These are phyloP conservation scores for Cloeon dipterum DNA, from an alignment of 2,888 invertebrate genomes.

Conservation along the genomic window DNA sequence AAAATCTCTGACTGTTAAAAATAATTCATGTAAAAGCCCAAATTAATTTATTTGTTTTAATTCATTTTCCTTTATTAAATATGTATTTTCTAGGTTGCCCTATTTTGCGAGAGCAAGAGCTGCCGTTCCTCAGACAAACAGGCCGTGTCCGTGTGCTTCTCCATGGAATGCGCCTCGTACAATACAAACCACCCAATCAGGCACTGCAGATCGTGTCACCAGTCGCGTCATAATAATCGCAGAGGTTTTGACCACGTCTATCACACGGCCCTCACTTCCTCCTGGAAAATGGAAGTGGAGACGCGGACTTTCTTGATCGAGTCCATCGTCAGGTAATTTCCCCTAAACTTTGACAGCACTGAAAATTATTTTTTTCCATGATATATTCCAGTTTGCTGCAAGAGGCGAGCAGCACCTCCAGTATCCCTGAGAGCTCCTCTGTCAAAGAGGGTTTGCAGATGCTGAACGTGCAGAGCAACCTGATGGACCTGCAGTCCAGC, in stretches of 20 bases:
- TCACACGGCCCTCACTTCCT: constrained; percentile 63
- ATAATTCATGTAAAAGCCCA: no score
- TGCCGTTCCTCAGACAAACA: constrained; percentile 79
- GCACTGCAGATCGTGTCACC: constrained; percentile 75
- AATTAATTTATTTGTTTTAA: no score
- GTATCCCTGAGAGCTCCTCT: not conserved
- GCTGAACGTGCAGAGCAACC: not conserved
- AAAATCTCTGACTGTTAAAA: no score
- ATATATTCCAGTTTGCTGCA: constrained; percentile 74
- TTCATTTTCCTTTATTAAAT: no score
- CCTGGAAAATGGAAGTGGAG: constrained; percentile 76
- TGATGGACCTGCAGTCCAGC: not conserved
- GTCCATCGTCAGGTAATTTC: constrained; percentile 84
- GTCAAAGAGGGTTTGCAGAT: not conserved
- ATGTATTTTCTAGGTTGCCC: no score
- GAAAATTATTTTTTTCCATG: no score
- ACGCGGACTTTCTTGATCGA: constrained; percentile 86
- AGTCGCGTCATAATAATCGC: constrained; percentile 66
- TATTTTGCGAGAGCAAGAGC: constrained; percentile 36
- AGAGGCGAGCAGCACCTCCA: constrained; percentile 6
- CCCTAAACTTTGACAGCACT: no score
- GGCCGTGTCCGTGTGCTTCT: constrained; percentile 89
- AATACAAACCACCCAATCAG: constrained; percentile 93
- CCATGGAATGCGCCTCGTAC: constrained; percentile 86
- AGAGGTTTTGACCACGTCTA: constrained; percentile 78